Percentiles rank a stretch among this genome's conserved stretches.
phyloP scores from a whole-genome alignment of 2,113 vertebrate genomes.

The Passer domesticus region DNA sequence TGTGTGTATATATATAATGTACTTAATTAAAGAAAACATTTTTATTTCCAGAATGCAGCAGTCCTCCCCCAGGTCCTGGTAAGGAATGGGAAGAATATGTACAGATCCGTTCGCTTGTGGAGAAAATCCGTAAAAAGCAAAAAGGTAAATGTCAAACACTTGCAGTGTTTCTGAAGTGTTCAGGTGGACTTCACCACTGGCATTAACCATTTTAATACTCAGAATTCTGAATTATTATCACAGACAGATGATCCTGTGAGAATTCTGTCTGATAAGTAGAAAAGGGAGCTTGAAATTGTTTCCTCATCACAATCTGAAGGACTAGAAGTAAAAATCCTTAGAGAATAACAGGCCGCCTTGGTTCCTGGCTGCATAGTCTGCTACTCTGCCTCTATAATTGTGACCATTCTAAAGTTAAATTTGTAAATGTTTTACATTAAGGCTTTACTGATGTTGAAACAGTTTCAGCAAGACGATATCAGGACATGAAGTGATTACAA shows the following conservation, averaged over 20 bases:
- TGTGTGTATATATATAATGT: too few relatives aligned
- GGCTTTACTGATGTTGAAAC: not conserved
- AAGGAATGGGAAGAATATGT: conserved; percentile 97
- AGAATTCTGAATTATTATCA: not conserved
- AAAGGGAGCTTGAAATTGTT: not conserved
- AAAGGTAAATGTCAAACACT: conserved; percentile 80
- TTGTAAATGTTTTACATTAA: not conserved
- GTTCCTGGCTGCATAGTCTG: not conserved
- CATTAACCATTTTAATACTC: not conserved
- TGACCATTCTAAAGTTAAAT: not conserved
- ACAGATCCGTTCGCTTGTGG: conserved; percentile 90
- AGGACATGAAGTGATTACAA: not conserved
- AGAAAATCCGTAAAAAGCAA: conserved; percentile 97
- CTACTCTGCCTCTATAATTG: not conserved
- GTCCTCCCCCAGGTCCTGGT: conserved; percentile 85
- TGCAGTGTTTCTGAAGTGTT: not conserved
- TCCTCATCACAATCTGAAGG: not conserved
- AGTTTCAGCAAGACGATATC: not conserved
- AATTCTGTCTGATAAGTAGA: not conserved
- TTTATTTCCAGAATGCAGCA: conserved; percentile 86
- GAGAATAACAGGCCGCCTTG: not conserved
- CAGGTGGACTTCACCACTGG: not conserved
- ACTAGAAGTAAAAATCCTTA: not conserved
- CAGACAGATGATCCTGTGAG: not conserved
- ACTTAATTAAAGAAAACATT: not conserved